Evolutionary conservation across 1,140 invertebrate species (phyloP), one percentile per base, ranked within the genome.

Genomic region (Neodiprion virginianus): DNA sequence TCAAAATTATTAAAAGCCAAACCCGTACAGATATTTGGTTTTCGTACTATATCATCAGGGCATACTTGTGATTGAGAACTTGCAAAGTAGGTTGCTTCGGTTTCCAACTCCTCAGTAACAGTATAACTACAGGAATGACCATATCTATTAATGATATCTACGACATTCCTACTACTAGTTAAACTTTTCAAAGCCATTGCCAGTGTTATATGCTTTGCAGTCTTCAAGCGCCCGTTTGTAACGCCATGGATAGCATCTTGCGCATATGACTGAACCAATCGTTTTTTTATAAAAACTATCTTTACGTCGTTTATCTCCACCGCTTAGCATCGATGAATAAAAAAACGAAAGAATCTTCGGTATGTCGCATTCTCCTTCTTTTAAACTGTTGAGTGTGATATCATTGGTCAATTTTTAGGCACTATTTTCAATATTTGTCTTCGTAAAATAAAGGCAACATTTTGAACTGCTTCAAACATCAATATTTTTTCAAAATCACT

Each of bases 1-100:
- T 86, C 81, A 67, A 78, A 86, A 78, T 85, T 86, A 77, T 86
- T 80, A 71, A 80, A 88, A 23, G 83, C 83, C 14, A 86, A 23
- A 48, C 77, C 79, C 48, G 83, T 86, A 48, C 72, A 78, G 9
- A 83, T 74, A 69, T 80, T 69, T 9, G 77, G 69, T 11, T 7
- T n/a, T 69, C 69, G 69, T 28, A 68, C 10, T 50, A 86, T 80
- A 65, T 72, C 79, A 79, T 78, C 74, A 9, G 85, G 83, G 40
- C 75, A 79, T 48, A 75, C 4, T 14, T 75, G 71, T 23, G 76
- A 72, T 49, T 53, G 11, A 72, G 0, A 21, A 17, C 53, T 74
- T 8, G 76, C 23, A 14, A 76, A 72, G 76, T 73, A 77, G 12
- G 78, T 76, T 10, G 77, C 69, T 76, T 84, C 76, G 5, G 82